Evolutionary conservation across 2,888 invertebrate genomes (phyloP).

Genomic region (Drosophila atroscutellata): DNA sequence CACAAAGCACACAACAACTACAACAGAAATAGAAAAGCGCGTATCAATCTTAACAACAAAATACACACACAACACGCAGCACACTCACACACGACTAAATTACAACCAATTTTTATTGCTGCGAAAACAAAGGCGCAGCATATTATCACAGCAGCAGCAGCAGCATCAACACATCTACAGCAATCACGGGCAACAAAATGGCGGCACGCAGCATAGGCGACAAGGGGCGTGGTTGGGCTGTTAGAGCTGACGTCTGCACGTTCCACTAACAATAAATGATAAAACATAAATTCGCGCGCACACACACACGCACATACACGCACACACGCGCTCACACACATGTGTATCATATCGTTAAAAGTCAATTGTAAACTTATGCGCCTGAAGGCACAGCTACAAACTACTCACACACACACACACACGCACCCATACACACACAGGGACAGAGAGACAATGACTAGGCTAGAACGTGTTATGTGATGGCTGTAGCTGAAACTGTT

Average conservation of each 20-base stretch:
- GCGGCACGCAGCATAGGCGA: conserved; percentile 44
- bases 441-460: conserved; percentile 19
- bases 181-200: conserved; percentile 56
- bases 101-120: conserved; percentile 80
- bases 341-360: conserved; percentile 72
- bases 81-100: conserved; percentile 55
- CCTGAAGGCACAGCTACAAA: conserved; percentile 63
- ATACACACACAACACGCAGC: conserved; percentile 30
- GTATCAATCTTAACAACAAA: conserved; percentile 67
- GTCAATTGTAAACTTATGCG: conserved; percentile 81
- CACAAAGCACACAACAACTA: conserved; percentile 17
- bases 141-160: conserved; percentile 59
- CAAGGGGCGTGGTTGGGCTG: conserved; percentile 50
- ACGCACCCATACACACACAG: conserved; percentile 22
- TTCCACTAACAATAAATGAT: conserved; percentile 80
- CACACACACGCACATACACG: conserved; percentile 27
- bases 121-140: conserved; percentile 74
- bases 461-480: conserved; percentile 58
- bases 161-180: conserved; percentile 19
- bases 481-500: conserved; percentile 56
- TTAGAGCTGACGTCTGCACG: conserved; percentile 66
- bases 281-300: conserved; percentile 77
- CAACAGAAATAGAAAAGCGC: conserved; percentile 43
- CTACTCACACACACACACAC: conserved; percentile 46
- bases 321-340: conserved; percentile 21